Conservation (phyloP, 2,888 invertebrate species). For the Drosophila basisetae region DNA sequence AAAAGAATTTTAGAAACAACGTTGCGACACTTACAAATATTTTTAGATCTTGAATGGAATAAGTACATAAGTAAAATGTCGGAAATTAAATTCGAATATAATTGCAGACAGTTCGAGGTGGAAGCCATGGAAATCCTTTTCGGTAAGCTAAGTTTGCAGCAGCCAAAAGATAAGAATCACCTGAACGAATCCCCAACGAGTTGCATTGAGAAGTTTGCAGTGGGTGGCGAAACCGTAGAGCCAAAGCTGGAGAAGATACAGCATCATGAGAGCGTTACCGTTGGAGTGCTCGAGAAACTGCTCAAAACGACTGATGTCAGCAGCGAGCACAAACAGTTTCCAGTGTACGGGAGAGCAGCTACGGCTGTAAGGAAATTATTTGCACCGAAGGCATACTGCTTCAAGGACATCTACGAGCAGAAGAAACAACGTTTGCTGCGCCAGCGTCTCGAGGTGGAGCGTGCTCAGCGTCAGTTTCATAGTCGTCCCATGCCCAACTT, state of each 20-base stretch:
- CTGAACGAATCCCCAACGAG: neutral
- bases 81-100: conserved; percentile 23
- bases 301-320: neutral
- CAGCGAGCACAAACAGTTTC: conserved; percentile 15
- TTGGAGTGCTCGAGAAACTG: conserved; percentile 20
- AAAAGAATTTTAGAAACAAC: neutral
- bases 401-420: conserved; percentile 66
- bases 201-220: neutral
- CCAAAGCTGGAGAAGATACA: conserved; percentile 20
- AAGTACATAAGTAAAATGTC: conserved; percentile 44
- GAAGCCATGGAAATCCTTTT: conserved; percentile 15
- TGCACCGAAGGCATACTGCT: conserved; percentile 56
- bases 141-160: neutral
- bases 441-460: conserved; percentile 40
- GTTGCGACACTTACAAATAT: neutral
- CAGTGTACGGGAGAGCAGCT: neutral
- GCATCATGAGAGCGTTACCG: conserved; percentile 24
- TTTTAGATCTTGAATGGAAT: neutral
- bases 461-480: conserved; percentile 59
- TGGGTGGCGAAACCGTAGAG: neutral
- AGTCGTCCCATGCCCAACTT: conserved; percentile 76
- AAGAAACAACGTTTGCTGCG: conserved; percentile 39
- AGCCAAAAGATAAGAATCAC: neutral
- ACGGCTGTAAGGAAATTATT: neutral
- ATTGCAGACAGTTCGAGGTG: conserved; percentile 1